Evolutionary conservation across 1,140 invertebrate species (phyloP).

Genomic region (Hirudo medicinalis): DNA sequence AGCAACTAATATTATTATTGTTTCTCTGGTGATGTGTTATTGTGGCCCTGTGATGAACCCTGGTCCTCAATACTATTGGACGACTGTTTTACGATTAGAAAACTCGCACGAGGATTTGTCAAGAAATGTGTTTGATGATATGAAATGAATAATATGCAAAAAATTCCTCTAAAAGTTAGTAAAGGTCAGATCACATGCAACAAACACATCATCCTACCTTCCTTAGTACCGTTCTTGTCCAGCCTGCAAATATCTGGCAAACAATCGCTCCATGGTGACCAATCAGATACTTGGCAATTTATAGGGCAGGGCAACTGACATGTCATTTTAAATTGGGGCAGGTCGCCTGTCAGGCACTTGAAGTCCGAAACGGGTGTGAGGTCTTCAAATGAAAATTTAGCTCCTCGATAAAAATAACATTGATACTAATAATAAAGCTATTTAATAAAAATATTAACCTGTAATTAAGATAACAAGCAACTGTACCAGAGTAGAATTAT

Average conservation of each 20-base stretch:
- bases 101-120: too few species aligned
- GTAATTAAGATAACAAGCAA: neutral
- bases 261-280: constrained; percentile 21
- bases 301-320: constrained; percentile 15
- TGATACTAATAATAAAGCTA: neutral
- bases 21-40: too few species aligned
- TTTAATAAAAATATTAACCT: neutral
- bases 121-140: too few species aligned
- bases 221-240: constrained; percentile 1
- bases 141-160: too few species aligned
- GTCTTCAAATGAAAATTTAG: neutral
- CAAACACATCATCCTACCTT: constrained; percentile 15
- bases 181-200: too few species aligned
- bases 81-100: too few species aligned
- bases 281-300: constrained; percentile 19
- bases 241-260: constrained; percentile 19
- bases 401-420: neutral
- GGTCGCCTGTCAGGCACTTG: neutral
- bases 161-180: too few species aligned
- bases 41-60: too few species aligned
- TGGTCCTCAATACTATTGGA: too few species aligned
- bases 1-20: too few species aligned
- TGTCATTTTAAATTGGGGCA: neutral
- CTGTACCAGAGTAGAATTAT: neutral
- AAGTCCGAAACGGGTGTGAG: neutral